Evolutionary conservation across 2,113 vertebrate species (phyloP).

Genomic region (Brachyhypopomus gauderio): DNA sequence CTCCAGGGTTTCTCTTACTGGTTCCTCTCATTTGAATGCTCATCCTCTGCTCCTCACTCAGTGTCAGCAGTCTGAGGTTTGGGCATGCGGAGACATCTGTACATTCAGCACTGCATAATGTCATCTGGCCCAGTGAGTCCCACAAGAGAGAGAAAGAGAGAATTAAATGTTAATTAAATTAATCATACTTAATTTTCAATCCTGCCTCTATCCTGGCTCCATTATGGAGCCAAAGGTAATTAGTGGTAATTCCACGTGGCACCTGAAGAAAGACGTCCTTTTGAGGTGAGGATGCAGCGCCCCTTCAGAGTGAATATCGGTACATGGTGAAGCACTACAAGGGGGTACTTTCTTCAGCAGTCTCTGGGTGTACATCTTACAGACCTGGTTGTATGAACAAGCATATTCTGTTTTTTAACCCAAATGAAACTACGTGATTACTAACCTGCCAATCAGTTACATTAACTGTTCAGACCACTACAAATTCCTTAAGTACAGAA

Average conservation of each 20-base stretch:
- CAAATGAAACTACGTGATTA: too few relatives aligned
- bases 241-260: neutral
- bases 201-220: neutral
- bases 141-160: neutral
- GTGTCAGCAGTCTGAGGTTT: neutral
- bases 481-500: too few relatives aligned
- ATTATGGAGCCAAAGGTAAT: neutral
- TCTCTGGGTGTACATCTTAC: neutral
- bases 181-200: neutral
- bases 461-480: too few relatives aligned
- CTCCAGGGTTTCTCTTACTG: neutral
- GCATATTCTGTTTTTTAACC: neutral
- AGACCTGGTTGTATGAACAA: neutral
- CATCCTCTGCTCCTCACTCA: neutral
- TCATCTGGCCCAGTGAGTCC: slow-evolving; percentile 15
- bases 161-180: neutral
- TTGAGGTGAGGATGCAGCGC: neutral
- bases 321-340: neutral
- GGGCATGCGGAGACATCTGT: neutral
- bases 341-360: neutral
- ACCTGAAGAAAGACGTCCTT: neutral
- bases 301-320: neutral
- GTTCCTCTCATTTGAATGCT: slow-evolving; percentile 31
- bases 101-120: neutral
- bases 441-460: too few relatives aligned